A percentile compares a stretch with the other conserved stretches of the same genome.
Conservation (phyloP, 1,140 invertebrate genomes). For the Thaumetopoea pityocampa region DNA sequence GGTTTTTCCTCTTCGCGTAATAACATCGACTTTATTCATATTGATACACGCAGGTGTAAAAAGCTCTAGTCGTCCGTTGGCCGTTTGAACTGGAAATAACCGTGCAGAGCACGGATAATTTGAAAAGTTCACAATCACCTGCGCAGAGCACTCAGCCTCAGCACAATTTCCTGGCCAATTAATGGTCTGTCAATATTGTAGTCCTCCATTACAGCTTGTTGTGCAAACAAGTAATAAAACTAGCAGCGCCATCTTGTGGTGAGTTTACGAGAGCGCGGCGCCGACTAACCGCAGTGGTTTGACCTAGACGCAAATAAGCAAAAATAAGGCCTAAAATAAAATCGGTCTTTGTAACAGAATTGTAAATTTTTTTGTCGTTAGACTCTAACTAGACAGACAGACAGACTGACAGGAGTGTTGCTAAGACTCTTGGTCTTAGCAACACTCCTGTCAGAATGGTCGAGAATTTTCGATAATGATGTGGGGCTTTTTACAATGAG, state of each 20-base stretch:
- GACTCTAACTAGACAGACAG: too few species aligned
- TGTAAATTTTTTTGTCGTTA: too few species aligned
- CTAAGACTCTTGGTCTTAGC: too few species aligned
- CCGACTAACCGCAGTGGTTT: constrained; percentile 26
- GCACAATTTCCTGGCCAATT: constrained; percentile 74
- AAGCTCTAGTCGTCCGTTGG: constrained; percentile 22
- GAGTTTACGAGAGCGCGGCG: constrained; percentile 50
- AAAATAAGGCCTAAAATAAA: too few species aligned
- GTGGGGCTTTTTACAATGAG: too few species aligned
- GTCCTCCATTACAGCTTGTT: constrained; percentile 68
- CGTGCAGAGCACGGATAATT: constrained; percentile 63
- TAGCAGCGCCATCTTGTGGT: constrained; percentile 57
- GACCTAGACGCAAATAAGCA: too few species aligned
- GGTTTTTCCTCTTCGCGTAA: too few species aligned
- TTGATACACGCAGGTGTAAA: constrained; percentile 28
- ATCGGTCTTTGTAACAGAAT: too few species aligned
- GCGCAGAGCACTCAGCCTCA: constrained; percentile 56
- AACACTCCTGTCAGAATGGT: too few species aligned
- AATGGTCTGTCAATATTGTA: constrained; percentile 75
- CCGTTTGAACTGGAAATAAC: constrained; percentile 62
- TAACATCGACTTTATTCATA: constrained; percentile 39
- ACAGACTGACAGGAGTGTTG: too few species aligned
- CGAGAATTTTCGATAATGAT: too few species aligned
- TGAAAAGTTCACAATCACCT: constrained; percentile 75
- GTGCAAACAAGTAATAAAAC: constrained; percentile 65